Base-by-base conservation (phyloP, 2,888 invertebrate species). In the Sarcophaga caerulescens region DNA sequence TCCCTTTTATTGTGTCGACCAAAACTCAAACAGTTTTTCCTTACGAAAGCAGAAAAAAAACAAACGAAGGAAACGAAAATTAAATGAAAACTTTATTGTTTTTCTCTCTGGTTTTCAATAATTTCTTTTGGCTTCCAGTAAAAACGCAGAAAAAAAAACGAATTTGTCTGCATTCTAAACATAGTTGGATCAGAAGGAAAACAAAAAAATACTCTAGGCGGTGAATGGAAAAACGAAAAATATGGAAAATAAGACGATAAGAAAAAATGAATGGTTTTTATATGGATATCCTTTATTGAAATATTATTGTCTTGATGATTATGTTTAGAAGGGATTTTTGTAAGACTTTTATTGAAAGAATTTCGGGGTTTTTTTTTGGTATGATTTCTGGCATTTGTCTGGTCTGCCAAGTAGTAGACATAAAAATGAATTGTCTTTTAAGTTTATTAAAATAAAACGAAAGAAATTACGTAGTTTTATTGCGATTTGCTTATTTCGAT, bases 241-340 rank as follows among this genome's bases (percentile, higher is more conserved):
- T 17, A 21, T 47, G 57, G 14, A 14, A 44, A 62, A 17, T 60
- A 45, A 35, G 19, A 21, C 19, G 69, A 35, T 74, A 73, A 8
- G 10, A 35, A 35, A 35, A 35, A 35, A 8, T 35, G 8, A 35
- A 2, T 8, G 35, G 1, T 59, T 69, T 74, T 86, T 68, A 70
- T 81, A 81, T 78, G 66, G 84, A 78, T 86, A 52, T 17, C 10
- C 4, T 86, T 86, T 86, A 86, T 86, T 86, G 86, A 86, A 86
- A 86, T 86, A 77, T 86, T 86, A 84, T 86, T 84, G 84, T 86
- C 86, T 84, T 70, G 84, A 81, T 84, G 85, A 83, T 86, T 81
- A 84, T 84, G 74, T 75, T 80, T 69, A 74, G 74, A 78, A 60
- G 17, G 60, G 45, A 80, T 77, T 78, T 73, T 85, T 52, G 17